These are phyloP conservation scores for Caenorhabditis tropicalis DNA, from an alignment of 1,140 invertebrate genomes.

Conservation along the genomic window DNA sequence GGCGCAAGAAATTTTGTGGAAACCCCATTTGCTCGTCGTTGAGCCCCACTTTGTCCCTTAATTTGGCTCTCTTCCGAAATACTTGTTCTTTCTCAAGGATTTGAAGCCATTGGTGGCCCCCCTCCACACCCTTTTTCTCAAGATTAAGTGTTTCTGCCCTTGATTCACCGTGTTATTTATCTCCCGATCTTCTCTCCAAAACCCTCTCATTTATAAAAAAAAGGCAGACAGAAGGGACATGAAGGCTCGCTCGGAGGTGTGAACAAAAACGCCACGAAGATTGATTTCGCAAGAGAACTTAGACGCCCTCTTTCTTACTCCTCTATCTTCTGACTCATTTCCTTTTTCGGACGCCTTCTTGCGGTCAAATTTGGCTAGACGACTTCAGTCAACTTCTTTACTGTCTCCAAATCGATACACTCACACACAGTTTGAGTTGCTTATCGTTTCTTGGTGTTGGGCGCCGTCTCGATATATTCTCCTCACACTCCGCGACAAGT, in stretches of 20 bases:
- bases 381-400: background rate
- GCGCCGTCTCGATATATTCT: background rate
- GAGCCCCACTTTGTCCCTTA: constrained; percentile 20
- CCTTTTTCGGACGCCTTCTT: background rate
- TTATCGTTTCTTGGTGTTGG: background rate
- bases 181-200: constrained; percentile 4
- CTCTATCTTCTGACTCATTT: constrained; percentile 3
- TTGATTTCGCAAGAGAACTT: constrained; percentile 42
- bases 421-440: background rate
- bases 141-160: constrained; percentile 29
- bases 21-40: background rate
- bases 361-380: constrained; percentile 24
- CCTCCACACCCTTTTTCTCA: background rate
- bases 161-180: constrained; percentile 44
- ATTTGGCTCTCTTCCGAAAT: constrained; percentile 13
- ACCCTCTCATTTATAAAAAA: constrained; percentile 34
- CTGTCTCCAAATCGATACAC: background rate
- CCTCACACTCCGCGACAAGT: background rate
- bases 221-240: constrained; percentile 1
- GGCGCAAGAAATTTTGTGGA: background rate
- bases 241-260: constrained; percentile 25
- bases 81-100: background rate
- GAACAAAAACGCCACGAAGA: constrained; percentile 11
- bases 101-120: background rate
- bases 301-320: background rate